Evolutionary conservation across 2,113 vertebrate species (phyloP).

Genomic region (Rallus limicola): DNA sequence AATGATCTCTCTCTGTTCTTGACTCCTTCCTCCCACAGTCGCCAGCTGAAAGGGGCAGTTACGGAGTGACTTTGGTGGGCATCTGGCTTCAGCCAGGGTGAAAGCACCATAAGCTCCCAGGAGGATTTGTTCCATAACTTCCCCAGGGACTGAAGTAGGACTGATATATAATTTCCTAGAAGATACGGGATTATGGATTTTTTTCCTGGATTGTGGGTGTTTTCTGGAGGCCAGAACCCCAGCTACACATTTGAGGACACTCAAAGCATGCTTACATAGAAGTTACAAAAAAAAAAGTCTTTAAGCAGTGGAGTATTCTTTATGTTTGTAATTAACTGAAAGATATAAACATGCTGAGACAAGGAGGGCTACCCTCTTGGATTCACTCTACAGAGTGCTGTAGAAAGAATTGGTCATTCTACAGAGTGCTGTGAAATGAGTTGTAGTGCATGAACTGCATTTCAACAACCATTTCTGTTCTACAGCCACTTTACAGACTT

Average conservation of each 20-base stretch:
- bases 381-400: not conserved
- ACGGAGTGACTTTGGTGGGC: too few relatives aligned
- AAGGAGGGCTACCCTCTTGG: not conserved
- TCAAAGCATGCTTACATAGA: not conserved
- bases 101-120: too few relatives aligned
- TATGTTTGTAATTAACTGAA: not conserved
- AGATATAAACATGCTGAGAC: not conserved
- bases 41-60: too few relatives aligned
- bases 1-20: too few relatives aligned
- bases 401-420: not conserved
- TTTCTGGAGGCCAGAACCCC: not conserved
- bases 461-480: not conserved
- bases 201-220: too few relatives aligned
- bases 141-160: too few relatives aligned
- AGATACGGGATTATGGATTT: too few relatives aligned
- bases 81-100: too few relatives aligned
- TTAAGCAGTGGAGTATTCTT: not conserved
- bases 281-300: not conserved
- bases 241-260: not conserved
- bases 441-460: not conserved
- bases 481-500: not conserved
- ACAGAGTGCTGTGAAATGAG: fast-evolving
- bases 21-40: too few relatives aligned
- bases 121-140: too few relatives aligned
- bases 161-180: too few relatives aligned